A percentile compares a stretch with the other conserved stretches of the same genome.
Conservation (phyloP, 2,888 invertebrate genomes). For the Camponotus fellah region DNA sequence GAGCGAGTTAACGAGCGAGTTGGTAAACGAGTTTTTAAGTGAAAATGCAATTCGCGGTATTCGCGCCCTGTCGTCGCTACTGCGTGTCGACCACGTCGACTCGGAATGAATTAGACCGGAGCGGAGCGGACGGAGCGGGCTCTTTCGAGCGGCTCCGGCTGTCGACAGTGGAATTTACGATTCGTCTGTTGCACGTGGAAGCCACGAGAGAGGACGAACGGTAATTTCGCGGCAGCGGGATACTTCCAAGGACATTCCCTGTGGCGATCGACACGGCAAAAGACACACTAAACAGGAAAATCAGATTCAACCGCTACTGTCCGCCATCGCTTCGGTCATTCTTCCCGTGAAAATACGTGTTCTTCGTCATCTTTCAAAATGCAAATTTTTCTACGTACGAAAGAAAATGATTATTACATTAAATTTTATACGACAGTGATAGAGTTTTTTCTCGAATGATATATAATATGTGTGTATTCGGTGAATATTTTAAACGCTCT, state of each 20-base stretch:
- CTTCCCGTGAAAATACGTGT: background rate
- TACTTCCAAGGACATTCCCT: slow-evolving; percentile 34
- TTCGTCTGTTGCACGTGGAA: slow-evolving; percentile 47
- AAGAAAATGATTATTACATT: background rate
- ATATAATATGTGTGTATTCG: background rate
- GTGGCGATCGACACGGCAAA: slow-evolving; percentile 9
- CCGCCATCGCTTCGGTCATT: background rate
- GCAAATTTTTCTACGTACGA: background rate
- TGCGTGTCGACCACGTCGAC: slow-evolving; percentile 22
- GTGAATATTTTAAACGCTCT: background rate
- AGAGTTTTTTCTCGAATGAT: background rate
- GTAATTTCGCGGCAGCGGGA: slow-evolving; percentile 41
- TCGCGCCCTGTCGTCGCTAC: slow-evolving; percentile 8
- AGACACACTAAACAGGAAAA: slow-evolving; percentile 41
- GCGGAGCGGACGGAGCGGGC: slow-evolving; percentile 9
- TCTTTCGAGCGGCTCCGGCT: slow-evolving; percentile 38
- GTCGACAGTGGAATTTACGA: slow-evolving; percentile 52
- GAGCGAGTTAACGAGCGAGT: slow-evolving; percentile 29
- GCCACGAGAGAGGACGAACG: slow-evolving; percentile 32
- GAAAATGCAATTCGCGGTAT: slow-evolving; percentile 44
- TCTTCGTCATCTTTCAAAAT: background rate
- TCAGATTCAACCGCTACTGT: slow-evolving; percentile 32
- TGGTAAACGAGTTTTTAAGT: slow-evolving; percentile 46
- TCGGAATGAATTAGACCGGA: slow-evolving; percentile 48
- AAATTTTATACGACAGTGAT: background rate